Percentiles rank a stretch among this genome's conserved stretches.
These are phyloP conservation scores for Dolichallabes microphthalmus DNA, from an alignment of 2,113 vertebrate species.

Conservation along the genomic window DNA sequence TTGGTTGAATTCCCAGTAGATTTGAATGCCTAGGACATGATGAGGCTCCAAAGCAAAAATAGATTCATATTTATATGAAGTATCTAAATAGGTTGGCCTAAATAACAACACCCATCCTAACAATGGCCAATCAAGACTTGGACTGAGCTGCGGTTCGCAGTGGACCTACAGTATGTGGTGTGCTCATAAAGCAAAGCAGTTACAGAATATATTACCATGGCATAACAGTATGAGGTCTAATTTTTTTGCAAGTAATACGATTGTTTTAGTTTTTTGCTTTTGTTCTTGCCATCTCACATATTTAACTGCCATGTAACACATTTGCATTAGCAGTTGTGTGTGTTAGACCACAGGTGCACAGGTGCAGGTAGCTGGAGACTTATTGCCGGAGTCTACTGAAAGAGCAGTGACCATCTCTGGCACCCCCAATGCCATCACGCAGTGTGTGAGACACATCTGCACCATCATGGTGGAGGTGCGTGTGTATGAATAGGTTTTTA, in stretches of 20 bases:
- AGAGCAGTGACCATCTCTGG: slow-evolving; percentile 91
- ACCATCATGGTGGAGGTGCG: slow-evolving; percentile 91
- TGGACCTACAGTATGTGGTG: neutral
- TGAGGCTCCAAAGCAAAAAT: slow-evolving; percentile 49
- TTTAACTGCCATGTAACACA: slow-evolving; percentile 55
- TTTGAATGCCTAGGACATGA: slow-evolving; percentile 55
- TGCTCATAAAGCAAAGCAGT: neutral
- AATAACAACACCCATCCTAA: slow-evolving; percentile 49
- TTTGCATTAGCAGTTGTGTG: slow-evolving; percentile 49
- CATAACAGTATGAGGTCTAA: neutral
- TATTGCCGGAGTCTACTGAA: slow-evolving; percentile 91
- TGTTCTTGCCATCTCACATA: slow-evolving; percentile 23
- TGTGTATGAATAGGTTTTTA: neutral
- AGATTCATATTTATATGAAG: slow-evolving; percentile 56
- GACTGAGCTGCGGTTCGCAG: slow-evolving; percentile 7
- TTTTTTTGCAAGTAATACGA: neutral
- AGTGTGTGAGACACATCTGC: slow-evolving; percentile 91
- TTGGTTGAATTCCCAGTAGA: slow-evolving; percentile 51
- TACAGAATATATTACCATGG: neutral
- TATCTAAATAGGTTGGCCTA: slow-evolving; percentile 55
- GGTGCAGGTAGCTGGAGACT: slow-evolving; percentile 92
- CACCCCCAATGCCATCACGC: slow-evolving; percentile 88
- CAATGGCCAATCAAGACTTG: slow-evolving; percentile 40
- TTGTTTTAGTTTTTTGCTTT: neutral
- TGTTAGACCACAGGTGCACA: slow-evolving; percentile 89